These are phyloP conservation scores for Agriopis leucophaearia DNA, from an alignment of 2,888 invertebrate species.

Conservation along the genomic window DNA sequence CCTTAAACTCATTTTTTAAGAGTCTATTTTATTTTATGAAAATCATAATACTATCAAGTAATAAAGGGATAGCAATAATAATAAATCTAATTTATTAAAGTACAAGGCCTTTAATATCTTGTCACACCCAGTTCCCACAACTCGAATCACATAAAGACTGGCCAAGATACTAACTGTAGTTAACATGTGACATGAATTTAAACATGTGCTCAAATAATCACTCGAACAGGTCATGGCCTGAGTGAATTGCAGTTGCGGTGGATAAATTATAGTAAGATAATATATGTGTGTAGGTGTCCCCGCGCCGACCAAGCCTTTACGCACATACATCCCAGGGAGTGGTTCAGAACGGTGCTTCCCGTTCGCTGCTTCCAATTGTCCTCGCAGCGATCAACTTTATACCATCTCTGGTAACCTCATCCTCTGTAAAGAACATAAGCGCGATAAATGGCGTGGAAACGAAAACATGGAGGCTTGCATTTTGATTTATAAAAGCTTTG, in stretches of 20 bases:
- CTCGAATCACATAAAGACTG: no score
- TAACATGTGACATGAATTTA: no score
- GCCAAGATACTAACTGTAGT: no score
- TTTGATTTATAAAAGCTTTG: not conserved
- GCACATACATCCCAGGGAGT: conserved; percentile 71
- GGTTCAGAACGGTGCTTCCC: conserved; percentile 77
- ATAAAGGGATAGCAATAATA: not conserved
- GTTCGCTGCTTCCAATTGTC: conserved; percentile 67
- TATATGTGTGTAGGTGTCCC: conserved; percentile 72
- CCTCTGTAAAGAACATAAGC: conserved; percentile 38
- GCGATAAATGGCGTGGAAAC: conserved; percentile 16
- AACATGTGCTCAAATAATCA: not conserved
- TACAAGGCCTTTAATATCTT: no score
- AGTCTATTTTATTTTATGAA: conserved; percentile 1
- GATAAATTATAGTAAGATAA: conserved; percentile 37
- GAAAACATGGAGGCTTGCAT: not conserved
- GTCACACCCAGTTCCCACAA: no score
- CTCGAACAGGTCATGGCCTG: not conserved
- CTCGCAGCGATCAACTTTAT: conserved; percentile 77
- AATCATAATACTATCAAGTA: not conserved
- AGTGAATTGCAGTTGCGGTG: not conserved
- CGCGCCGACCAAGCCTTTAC: conserved; percentile 74
- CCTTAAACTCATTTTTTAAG: not conserved
- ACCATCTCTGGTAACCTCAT: conserved; percentile 76
- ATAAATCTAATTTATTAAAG: not conserved